These are phyloP conservation scores for Sinocyclocheilus anophthalmus DNA, from an alignment of 2,113 vertebrate genomes.

Conservation along the genomic window DNA sequence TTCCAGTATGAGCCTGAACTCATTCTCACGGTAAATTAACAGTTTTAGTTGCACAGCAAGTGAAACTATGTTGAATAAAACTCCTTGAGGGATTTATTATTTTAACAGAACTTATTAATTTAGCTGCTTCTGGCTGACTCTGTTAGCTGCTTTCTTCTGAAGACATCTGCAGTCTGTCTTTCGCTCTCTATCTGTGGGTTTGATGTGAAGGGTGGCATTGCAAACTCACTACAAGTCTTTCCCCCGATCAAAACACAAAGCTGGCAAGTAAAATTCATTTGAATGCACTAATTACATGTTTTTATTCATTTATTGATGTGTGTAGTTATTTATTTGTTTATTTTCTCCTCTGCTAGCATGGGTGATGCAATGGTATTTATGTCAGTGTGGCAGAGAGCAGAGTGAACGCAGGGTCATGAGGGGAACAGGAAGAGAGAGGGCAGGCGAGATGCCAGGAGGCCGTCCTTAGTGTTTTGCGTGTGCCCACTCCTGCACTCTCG, in stretches of 20 bases:
- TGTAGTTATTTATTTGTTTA: background rate
- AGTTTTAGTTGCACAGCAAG: background rate
- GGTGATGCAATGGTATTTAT: background rate
- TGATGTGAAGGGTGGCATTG: background rate
- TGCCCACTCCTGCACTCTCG: conserved; percentile 22
- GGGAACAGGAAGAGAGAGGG: background rate
- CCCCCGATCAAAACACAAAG: background rate
- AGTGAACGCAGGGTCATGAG: background rate
- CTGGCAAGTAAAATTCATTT: background rate
- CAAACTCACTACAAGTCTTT: background rate
- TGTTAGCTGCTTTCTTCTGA: background rate
- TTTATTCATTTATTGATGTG: conserved; percentile 2
- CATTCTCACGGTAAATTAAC: background rate
- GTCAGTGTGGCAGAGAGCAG: conserved; percentile 24
- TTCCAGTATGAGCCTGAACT: background rate
- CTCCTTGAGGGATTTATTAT: conserved; percentile 10
- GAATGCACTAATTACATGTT: background rate
- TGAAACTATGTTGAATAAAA: background rate
- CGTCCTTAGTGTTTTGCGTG: background rate
- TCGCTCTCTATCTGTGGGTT: background rate
- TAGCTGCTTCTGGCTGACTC: conserved; percentile 9
- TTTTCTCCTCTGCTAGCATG: background rate
- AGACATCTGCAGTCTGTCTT: conserved; percentile 1
- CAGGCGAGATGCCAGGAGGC: conserved; percentile 26
- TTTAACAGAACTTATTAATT: background rate